Conservation (phyloP, 2,888 invertebrate species). For the Agrenia bidenticulata region DNA sequence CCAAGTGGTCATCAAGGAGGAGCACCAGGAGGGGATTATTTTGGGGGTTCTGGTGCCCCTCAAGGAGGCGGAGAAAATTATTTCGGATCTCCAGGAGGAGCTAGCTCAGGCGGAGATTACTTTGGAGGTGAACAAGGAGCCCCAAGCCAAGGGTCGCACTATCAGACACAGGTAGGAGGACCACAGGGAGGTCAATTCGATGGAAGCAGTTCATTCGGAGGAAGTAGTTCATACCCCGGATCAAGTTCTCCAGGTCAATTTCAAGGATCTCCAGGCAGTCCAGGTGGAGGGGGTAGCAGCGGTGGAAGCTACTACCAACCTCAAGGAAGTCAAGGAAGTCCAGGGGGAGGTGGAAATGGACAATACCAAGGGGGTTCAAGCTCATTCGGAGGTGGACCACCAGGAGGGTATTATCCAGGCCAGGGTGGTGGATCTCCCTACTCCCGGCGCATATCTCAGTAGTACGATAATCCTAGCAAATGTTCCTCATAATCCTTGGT, state of each 20-base stretch:
- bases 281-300: slow-evolving; percentile 2
- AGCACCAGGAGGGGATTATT: slow-evolving; percentile 5
- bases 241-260: neutral
- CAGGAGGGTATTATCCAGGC: slow-evolving; percentile 12
- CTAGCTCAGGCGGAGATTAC: slow-evolving; percentile 1
- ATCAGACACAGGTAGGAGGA: neutral
- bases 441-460: neutral
- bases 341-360: slow-evolving; percentile 11
- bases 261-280: neutral
- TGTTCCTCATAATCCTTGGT: neutral
- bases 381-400: slow-evolving; percentile 8
- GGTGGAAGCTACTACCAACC: slow-evolving; percentile 14
- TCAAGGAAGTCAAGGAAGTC: neutral
- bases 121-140: slow-evolving; percentile 1
- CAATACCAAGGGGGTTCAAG: neutral
- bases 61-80: slow-evolving; percentile 13
- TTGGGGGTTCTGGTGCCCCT: neutral
- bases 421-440: slow-evolving; percentile 1
- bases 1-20: slow-evolving; percentile 16
- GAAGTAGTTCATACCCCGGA: slow-evolving; percentile 4
- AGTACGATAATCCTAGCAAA: neutral
- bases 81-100: neutral
- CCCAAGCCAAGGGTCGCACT: slow-evolving; percentile 3
- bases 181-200: neutral
- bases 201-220: slow-evolving; percentile 1